Evolutionary conservation across 2,797 vertebrate genomes (phyloP).

Genomic region (Florisuga fusca): DNA sequence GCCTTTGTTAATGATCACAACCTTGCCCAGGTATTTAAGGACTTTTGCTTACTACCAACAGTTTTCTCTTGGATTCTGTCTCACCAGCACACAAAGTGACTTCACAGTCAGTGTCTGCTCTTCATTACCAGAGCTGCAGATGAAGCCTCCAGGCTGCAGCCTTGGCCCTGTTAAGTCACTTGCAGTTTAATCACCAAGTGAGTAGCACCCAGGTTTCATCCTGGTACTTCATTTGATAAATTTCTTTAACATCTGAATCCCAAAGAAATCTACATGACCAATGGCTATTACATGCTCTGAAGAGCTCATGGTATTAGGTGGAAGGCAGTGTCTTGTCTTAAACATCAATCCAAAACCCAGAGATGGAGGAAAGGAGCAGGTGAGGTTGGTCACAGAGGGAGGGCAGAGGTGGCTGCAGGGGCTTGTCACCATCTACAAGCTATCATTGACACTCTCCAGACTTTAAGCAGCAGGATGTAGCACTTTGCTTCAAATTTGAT

Average conservation of each 20-base stretch:
- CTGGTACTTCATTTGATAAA: neutral
- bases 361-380: neutral
- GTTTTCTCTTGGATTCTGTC: constrained; percentile 12
- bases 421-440: neutral
- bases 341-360: neutral
- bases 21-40: constrained; percentile 24
- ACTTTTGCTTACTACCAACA: neutral
- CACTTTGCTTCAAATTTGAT: too few species aligned
- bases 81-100: neutral
- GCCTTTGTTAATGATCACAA: constrained; percentile 35
- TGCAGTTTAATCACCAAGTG: neutral
- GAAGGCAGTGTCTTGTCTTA: neutral
- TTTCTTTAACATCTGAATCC: neutral
- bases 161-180: neutral
- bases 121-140: neutral
- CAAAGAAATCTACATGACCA: neutral
- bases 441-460: neutral
- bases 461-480: neutral
- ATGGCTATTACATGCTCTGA: neutral
- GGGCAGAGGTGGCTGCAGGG: neutral
- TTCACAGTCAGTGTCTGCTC: constrained; percentile 28
- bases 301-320: neutral
- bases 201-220: neutral
- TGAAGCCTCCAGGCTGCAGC: neutral
- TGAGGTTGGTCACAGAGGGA: neutral